Evolutionary conservation across 2,888 invertebrate genomes (phyloP).

Genomic region (Epicampocera succincta): DNA sequence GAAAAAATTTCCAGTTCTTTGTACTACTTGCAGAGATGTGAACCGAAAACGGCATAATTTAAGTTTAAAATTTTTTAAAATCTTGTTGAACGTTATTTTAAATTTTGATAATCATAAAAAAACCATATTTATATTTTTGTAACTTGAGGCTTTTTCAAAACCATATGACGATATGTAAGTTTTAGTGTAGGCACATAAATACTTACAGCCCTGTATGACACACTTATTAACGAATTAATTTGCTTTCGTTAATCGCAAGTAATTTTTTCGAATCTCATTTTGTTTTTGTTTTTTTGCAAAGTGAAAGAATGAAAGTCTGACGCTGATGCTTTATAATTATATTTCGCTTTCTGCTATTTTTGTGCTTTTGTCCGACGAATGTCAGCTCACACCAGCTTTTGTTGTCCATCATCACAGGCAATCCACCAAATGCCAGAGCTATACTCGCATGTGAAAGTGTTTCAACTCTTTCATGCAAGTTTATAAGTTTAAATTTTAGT

Average conservation of each 20-base stretch:
- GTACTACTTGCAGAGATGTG: too few species aligned
- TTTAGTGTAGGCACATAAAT: too few species aligned
- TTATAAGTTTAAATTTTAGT: slow-evolving; percentile 23
- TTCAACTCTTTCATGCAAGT: slow-evolving; percentile 35
- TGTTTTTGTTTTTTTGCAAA: too few species aligned
- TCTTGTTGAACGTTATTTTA: too few species aligned
- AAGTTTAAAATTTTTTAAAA: too few species aligned
- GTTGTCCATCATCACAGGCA: slow-evolving; percentile 54
- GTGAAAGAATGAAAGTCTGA: slow-evolving; percentile 64
- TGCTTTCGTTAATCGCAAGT: neutral
- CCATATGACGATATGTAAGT: too few species aligned
- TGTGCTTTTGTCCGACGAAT: slow-evolving; percentile 44
- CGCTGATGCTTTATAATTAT: slow-evolving; percentile 23
- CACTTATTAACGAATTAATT: slow-evolving; percentile 25
- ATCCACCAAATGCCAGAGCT: slow-evolving; percentile 29
- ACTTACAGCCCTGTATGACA: neutral
- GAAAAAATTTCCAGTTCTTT: too few species aligned
- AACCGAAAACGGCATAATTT: too few species aligned
- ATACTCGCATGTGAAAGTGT: slow-evolving; percentile 63
- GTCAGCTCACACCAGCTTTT: slow-evolving; percentile 54
- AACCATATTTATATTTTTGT: too few species aligned
- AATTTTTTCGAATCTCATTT: slow-evolving; percentile 8
- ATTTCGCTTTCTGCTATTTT: slow-evolving; percentile 2
- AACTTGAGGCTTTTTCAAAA: too few species aligned
- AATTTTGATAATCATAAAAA: too few species aligned